Evolutionary conservation across 1,140 invertebrate genomes (phyloP), one percentile per base, ranked within the genome.

Genomic region (Meloidogyne hapla): DNA sequence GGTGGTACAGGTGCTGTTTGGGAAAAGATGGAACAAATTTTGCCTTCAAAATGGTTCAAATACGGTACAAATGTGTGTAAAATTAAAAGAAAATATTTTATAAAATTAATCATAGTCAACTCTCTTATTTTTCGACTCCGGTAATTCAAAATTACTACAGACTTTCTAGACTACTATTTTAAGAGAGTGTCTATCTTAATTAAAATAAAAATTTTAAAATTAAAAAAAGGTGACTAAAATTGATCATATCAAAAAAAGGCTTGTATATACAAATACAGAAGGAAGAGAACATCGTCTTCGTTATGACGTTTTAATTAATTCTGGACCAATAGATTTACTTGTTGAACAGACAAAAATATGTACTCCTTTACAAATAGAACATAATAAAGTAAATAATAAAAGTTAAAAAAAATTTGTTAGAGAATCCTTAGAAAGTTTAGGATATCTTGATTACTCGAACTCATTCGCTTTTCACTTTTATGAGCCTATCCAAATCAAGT

Each of bases 1-100:
- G 85, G 85, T 64, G 85, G 85, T 67, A 87, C 85, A 38, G 85
- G 85, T 40, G 79, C 84, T 42, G 87, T 87, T 18, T 87, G 85
- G 85, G 80, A 84, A 64, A 69, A 81, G 23, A 84, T 87, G 80
- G 79, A 76, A 1, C 75, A 83, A 33, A 85, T 84, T 68, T 65
- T 87, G 13, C 81, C 85, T 23, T 64, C 69, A 23, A 74, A 87
- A 18, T 87, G 87, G 85, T 84, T 85, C 67, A 69, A 75, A 45
- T 86, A 80, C 63, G 80, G 82, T 68, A 67, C 69, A 12, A 77
- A 85, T 63, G 85, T 87, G 18, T 23, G n/a, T 23, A 72, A 25
- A 72, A 0, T 26, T 33, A 45, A 26, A n/a, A n/a, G n/a, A n/a
- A n/a, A n/a, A n/a, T n/a, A n/a, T n/a, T n/a, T n/a, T n/a, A n/a